A percentile compares a stretch with the other conserved stretches of the same genome.
phyloP scores from a whole-genome alignment of 2,113 vertebrate species.

The Chloebia gouldiae region DNA sequence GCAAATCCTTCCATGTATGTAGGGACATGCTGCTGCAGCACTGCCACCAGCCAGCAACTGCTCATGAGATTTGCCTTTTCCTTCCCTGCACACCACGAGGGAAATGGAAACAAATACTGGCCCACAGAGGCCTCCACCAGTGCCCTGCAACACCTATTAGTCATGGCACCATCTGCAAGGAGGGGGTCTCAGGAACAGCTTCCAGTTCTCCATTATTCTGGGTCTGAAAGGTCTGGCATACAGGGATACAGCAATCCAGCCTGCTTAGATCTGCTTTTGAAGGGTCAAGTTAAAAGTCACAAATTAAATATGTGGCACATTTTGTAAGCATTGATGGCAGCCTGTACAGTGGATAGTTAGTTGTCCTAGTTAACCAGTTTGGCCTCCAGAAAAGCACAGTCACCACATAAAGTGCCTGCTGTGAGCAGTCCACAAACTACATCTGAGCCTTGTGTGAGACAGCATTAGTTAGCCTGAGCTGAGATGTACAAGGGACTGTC shows the following conservation, averaged over 20 bases:
- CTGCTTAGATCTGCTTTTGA: background rate
- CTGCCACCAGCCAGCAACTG: background rate
- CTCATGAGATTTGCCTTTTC: background rate
- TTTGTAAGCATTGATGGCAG: background rate
- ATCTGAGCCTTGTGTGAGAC: background rate
- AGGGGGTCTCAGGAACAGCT: background rate
- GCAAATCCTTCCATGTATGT: background rate
- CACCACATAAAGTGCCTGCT: background rate
- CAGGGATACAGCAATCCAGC: background rate
- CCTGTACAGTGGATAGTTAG: background rate
- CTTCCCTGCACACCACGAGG: background rate
- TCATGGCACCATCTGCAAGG: background rate
- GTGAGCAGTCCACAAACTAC: background rate
- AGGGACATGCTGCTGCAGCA: background rate
- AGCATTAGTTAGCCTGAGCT: background rate
- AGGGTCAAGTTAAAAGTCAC: background rate
- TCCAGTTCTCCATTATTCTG: background rate
- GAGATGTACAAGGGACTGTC: background rate
- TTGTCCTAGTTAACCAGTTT: background rate
- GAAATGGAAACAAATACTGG: background rate
- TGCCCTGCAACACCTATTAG: background rate
- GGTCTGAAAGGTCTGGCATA: background rate
- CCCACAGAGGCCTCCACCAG: background rate
- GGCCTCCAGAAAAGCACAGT: background rate
- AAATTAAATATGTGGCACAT: background rate